Evolutionary conservation across 2,888 invertebrate genomes (phyloP).

Genomic region (Chalcosyrphus nemorum): DNA sequence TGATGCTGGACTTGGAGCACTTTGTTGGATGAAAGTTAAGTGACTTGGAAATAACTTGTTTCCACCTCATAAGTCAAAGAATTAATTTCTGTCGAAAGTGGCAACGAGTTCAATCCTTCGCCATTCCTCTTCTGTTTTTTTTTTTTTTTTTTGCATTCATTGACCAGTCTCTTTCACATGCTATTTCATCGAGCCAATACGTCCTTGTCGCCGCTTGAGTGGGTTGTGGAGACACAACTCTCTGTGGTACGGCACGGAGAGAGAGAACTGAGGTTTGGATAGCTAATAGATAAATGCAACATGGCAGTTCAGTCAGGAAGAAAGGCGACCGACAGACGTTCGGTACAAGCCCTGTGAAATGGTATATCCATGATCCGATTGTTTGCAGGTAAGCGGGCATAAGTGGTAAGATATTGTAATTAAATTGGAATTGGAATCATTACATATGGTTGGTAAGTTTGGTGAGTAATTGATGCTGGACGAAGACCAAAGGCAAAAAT

Average conservation of each 20-base stretch:
- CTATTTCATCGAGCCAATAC: slow-evolving; percentile 19
- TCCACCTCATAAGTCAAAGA: slow-evolving; percentile 72
- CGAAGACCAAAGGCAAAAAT: too few relatives aligned
- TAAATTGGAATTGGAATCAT: slow-evolving; percentile 63
- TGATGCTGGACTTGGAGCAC: slow-evolving; percentile 64
- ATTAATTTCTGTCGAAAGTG: slow-evolving; percentile 71
- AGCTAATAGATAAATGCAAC: slow-evolving; percentile 60
- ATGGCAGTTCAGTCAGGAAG: slow-evolving; percentile 31
- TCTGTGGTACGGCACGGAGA: neutral
- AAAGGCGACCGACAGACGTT: slow-evolving; percentile 16
- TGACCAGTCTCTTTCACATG: slow-evolving; percentile 20
- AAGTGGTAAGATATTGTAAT: slow-evolving; percentile 63
- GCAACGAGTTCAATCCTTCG: slow-evolving; percentile 56
- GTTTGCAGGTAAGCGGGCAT: slow-evolving; percentile 58
- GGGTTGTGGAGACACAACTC: too few relatives aligned
- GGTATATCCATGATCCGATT: slow-evolving; percentile 35
- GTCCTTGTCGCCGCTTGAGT: slow-evolving; percentile 12
- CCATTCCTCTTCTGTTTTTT: neutral
- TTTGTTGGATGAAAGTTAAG: slow-evolving; percentile 72
- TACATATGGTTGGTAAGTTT: slow-evolving; percentile 31
- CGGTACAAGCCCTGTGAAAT: slow-evolving; percentile 22
- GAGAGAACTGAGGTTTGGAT: neutral
- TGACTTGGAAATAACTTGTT: slow-evolving; percentile 70
- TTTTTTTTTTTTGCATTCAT: slow-evolving; percentile 26
- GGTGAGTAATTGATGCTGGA: slow-evolving; percentile 41